phyloP scores from a whole-genome alignment of 2,888 invertebrate genomes.

The Cephus sareptanus region DNA sequence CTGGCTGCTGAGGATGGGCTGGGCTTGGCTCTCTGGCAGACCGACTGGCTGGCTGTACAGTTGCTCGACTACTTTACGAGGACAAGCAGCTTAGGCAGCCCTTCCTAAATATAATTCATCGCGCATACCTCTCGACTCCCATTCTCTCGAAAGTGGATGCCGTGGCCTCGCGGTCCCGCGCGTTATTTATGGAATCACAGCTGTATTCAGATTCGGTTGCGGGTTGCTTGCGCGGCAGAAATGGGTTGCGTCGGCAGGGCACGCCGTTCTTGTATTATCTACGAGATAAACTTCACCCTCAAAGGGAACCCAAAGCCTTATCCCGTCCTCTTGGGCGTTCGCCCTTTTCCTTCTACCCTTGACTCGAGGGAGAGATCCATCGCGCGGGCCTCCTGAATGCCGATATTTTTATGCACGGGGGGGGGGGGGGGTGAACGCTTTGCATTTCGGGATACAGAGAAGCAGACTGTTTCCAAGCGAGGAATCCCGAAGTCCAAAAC shows the following conservation, averaged over 20 bases:
- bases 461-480: neutral
- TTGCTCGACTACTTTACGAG: slow-evolving; percentile 36
- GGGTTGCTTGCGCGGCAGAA: slow-evolving; percentile 19
- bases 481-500: neutral
- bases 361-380: neutral
- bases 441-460: neutral
- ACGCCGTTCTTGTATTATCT: slow-evolving; percentile 26
- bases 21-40: neutral
- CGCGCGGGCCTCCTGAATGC: neutral
- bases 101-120: slow-evolving; percentile 47
- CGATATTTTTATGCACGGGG: neutral
- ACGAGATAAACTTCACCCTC: slow-evolving; percentile 9
- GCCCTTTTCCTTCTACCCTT: neutral
- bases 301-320: neutral
- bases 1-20: neutral
- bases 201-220: slow-evolving; percentile 33
- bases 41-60: neutral
- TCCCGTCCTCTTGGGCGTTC: neutral
- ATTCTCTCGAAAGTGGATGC: slow-evolving; percentile 20
- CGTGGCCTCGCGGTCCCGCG: slow-evolving; percentile 29
- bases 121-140: slow-evolving; percentile 13
- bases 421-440: neutral
- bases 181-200: slow-evolving; percentile 58
- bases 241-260: slow-evolving; percentile 14
- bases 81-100: slow-evolving; percentile 48